Evolutionary conservation across 2,113 vertebrate genomes (phyloP).

Genomic region (Pagrus major): DNA sequence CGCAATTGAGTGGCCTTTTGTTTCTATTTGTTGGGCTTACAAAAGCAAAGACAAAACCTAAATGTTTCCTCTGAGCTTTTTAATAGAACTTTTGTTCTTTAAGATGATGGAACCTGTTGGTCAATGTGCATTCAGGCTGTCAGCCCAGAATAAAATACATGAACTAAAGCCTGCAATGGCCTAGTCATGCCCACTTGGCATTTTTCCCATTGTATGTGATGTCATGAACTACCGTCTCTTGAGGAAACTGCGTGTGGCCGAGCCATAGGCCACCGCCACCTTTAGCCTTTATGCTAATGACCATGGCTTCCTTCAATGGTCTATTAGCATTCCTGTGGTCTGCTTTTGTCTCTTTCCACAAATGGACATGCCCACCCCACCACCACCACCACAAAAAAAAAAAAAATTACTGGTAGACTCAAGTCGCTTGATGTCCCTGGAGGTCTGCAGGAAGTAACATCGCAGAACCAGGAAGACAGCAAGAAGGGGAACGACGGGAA

Average conservation of each 20-base stretch:
- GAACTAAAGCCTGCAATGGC: slow-evolving; percentile 61
- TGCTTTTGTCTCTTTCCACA: slow-evolving; percentile 69
- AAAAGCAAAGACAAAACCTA: slow-evolving; percentile 69
- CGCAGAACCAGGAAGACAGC: slow-evolving; percentile 89
- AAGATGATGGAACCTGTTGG: slow-evolving; percentile 58
- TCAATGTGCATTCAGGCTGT: slow-evolving; percentile 59
- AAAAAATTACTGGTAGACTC: slow-evolving; percentile 90
- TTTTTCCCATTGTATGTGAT: slow-evolving; percentile 80
- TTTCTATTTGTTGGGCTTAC: slow-evolving; percentile 56
- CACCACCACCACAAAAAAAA: slow-evolving; percentile 30
- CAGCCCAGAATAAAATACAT: slow-evolving; percentile 61
- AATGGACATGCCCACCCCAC: slow-evolving; percentile 64
- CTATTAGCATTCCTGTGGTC: slow-evolving; percentile 80
- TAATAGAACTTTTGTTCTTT: slow-evolving; percentile 67
- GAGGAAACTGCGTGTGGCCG: slow-evolving; percentile 78
- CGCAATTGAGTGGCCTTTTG: slow-evolving; percentile 60
- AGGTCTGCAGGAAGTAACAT: slow-evolving; percentile 90
- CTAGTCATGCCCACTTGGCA: slow-evolving; percentile 78
- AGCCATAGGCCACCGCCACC: slow-evolving; percentile 70
- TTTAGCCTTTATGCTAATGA: slow-evolving; percentile 84
- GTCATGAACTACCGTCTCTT: slow-evolving; percentile 79
- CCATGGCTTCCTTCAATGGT: slow-evolving; percentile 68
- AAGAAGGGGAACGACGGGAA: slow-evolving; percentile 88
- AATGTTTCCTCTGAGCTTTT: slow-evolving; percentile 71
- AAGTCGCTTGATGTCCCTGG: slow-evolving; percentile 92